Conservation (phyloP, 2,113 vertebrate genomes). For the Nematolebias whitei region DNA sequence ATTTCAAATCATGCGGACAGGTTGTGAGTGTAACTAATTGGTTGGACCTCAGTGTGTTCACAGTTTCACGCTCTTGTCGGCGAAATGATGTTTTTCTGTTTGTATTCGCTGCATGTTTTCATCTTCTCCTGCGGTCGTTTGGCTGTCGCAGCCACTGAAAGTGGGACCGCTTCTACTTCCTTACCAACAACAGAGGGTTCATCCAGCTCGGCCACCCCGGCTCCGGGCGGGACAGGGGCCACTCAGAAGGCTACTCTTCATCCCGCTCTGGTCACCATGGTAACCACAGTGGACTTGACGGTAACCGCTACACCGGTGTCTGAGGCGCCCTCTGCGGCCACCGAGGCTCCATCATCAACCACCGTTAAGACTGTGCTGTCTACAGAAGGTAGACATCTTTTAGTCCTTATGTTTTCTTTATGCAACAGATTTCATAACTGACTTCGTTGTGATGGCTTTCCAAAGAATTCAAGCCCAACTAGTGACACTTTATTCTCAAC, state of each 20-base stretch:
- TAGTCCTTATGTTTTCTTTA: background rate
- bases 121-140: constrained; percentile 29
- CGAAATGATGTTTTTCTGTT: constrained; percentile 43
- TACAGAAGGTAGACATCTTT: constrained; percentile 27
- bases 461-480: no score
- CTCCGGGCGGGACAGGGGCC: constrained; percentile 6
- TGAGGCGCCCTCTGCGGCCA: constrained; percentile 4
- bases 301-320: constrained; percentile 16
- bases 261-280: background rate
- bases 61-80: background rate
- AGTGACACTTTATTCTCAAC: no score
- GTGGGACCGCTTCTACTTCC: background rate
- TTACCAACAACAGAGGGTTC: background rate
- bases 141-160: constrained; percentile 19
- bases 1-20: background rate
- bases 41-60: background rate
- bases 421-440: no score
- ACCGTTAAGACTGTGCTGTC: constrained; percentile 1
- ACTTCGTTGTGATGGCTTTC: background rate
- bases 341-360: constrained; percentile 12
- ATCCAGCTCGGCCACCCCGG: constrained; percentile 27
- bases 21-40: background rate
- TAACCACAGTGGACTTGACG: background rate
- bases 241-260: background rate
- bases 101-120: constrained; percentile 8